phyloP scores from a whole-genome alignment of 2,113 vertebrate species.

The Apteryx mantelli region DNA sequence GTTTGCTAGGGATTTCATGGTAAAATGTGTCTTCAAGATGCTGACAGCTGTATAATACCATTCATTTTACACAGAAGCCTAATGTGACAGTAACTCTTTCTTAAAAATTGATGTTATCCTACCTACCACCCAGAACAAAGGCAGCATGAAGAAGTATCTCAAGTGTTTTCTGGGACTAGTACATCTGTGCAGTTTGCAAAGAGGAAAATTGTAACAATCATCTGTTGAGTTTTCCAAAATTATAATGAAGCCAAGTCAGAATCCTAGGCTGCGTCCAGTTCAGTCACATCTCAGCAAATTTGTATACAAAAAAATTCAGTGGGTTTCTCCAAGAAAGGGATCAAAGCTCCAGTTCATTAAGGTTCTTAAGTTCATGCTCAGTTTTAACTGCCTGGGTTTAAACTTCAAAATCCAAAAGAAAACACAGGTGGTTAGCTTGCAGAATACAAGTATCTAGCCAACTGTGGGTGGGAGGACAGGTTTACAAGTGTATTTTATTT shows the following conservation, averaged over 20 bases:
- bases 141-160: not conserved
- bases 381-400: not conserved
- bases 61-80: not conserved
- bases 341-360: not conserved
- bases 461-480: not conserved
- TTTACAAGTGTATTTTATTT: not conserved
- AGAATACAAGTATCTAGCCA: not conserved
- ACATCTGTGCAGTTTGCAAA: slow-evolving; percentile 5
- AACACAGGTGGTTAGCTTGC: not conserved
- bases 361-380: not conserved
- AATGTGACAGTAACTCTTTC: not conserved
- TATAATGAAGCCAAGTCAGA: not conserved
- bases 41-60: not conserved
- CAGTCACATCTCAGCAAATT: not conserved
- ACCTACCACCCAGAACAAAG: not conserved
- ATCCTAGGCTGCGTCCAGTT: not conserved
- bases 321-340: not conserved
- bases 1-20: not conserved
- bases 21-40: not conserved
- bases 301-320: not conserved
- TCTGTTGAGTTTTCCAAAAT: slow-evolving; percentile 16
- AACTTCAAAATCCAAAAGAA: not conserved
- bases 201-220: not conserved
- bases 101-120: not conserved
- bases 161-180: not conserved